These are phyloP conservation scores for Dynastes maya DNA, from an alignment of 2,888 invertebrate genomes.

Conservation along the genomic window DNA sequence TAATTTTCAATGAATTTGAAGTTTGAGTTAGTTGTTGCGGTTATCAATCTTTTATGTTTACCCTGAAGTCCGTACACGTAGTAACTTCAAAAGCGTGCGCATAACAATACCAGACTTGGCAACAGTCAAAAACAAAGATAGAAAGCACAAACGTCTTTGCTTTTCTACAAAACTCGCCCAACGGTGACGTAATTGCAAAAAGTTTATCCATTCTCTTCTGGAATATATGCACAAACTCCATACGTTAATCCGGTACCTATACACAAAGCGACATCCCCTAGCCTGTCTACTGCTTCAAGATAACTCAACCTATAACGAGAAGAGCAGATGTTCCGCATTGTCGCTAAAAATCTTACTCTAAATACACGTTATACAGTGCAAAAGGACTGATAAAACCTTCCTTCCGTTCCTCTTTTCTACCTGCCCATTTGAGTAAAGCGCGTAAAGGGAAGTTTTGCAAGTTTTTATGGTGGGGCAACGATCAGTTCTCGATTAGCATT, in stretches of 20 bases:
- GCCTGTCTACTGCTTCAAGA: not conserved
- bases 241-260: not conserved
- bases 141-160: too few relatives aligned
- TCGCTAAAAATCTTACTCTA: slow-evolving; percentile 12
- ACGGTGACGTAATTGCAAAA: slow-evolving; percentile 37
- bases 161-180: too few relatives aligned
- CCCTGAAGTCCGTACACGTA: too few relatives aligned
- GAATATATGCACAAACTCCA: not conserved
- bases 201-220: not conserved
- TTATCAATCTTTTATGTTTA: too few relatives aligned
- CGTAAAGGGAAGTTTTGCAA: slow-evolving; percentile 1
- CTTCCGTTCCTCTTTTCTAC: slow-evolving; percentile 31
- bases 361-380: slow-evolving; percentile 20
- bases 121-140: too few relatives aligned
- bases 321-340: slow-evolving; percentile 38
- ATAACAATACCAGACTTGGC: too few relatives aligned
- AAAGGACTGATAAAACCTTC: slow-evolving; percentile 30
- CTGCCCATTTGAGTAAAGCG: slow-evolving; percentile 22
- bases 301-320: slow-evolving; percentile 12
- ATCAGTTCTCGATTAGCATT: slow-evolving; percentile 31
- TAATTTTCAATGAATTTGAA: too few relatives aligned
- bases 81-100: too few relatives aligned
- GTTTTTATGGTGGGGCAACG: slow-evolving; percentile 1
- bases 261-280: slow-evolving; percentile 10
- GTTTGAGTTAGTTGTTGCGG: too few relatives aligned